These are phyloP conservation scores for Copidosoma floridanum DNA, from an alignment of 1,140 invertebrate species.

Conservation along the genomic window DNA sequence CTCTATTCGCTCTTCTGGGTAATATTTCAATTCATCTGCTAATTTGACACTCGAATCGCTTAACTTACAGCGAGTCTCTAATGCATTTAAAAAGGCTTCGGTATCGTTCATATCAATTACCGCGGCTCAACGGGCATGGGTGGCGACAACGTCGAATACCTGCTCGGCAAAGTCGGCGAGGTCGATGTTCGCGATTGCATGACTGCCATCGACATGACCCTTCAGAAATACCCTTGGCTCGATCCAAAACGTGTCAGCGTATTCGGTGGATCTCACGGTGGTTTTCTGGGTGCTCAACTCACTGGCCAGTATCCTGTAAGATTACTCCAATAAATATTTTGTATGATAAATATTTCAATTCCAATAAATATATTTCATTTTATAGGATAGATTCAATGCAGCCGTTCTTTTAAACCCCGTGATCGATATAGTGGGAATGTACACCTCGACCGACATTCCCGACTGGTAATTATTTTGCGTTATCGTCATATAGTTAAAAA, in stretches of 20 bases:
- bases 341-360: constrained; percentile 7
- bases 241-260: constrained; percentile 60
- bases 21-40: constrained; percentile 9
- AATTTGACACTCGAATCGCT: too few species aligned
- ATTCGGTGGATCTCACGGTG: constrained; percentile 86
- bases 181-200: constrained; percentile 81
- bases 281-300: constrained; percentile 83
- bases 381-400: constrained; percentile 67
- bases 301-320: constrained; percentile 80
- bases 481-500: not conserved
- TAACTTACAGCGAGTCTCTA: constrained; percentile 1
- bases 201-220: constrained; percentile 59
- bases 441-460: constrained; percentile 74
- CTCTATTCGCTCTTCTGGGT: constrained; percentile 64
- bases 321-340: constrained; percentile 28
- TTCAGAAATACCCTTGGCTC: constrained; percentile 59
- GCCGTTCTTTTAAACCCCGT: constrained; percentile 80
- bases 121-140: constrained; percentile 83
- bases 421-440: constrained; percentile 69
- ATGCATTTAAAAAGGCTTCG: constrained; percentile 63
- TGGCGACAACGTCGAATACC: constrained; percentile 67
- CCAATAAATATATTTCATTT: constrained; percentile 33
- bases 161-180: constrained; percentile 73
- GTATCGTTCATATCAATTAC: constrained; percentile 80
- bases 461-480: constrained; percentile 75